These are phyloP conservation scores for Hydrocynus forskahlii DNA, from an alignment of 2,797 vertebrate genomes.

Conservation along the genomic window DNA sequence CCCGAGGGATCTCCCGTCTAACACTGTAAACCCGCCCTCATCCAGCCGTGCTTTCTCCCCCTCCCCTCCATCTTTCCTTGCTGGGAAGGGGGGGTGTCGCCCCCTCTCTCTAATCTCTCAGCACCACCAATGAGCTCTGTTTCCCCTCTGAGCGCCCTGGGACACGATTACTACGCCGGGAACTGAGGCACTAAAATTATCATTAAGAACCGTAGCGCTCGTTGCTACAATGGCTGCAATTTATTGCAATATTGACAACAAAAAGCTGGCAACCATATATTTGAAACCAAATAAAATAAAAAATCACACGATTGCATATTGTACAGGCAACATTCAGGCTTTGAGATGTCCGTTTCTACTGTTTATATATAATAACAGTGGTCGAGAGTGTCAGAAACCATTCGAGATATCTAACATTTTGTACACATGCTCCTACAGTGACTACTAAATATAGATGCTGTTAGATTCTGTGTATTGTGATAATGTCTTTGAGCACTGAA, in stretches of 20 bases:
- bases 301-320: neutral
- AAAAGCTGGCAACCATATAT: neutral
- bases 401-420: neutral
- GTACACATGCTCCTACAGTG: neutral
- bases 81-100: slow-evolving; percentile 6
- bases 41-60: slow-evolving; percentile 23
- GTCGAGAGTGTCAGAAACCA: too few species aligned
- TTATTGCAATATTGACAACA: neutral
- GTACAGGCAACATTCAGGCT: neutral
- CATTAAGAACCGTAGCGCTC: slow-evolving; percentile 10
- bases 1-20: slow-evolving; percentile 33
- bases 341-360: neutral
- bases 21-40: slow-evolving; percentile 30
- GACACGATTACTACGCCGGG: slow-evolving; percentile 36
- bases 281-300: neutral
- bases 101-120: slow-evolving; percentile 50
- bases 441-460: neutral
- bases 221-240: neutral
- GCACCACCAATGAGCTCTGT: slow-evolving; percentile 38
- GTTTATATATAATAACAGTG: too few species aligned
- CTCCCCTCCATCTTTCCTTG: slow-evolving; percentile 15
- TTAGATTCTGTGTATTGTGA: neutral
- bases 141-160: slow-evolving; percentile 33
- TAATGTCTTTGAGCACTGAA: neutral
- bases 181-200: slow-evolving; percentile 28